phyloP scores from a whole-genome alignment of 2,888 invertebrate genomes.

The Gymnoscelis rufifasciata region DNA sequence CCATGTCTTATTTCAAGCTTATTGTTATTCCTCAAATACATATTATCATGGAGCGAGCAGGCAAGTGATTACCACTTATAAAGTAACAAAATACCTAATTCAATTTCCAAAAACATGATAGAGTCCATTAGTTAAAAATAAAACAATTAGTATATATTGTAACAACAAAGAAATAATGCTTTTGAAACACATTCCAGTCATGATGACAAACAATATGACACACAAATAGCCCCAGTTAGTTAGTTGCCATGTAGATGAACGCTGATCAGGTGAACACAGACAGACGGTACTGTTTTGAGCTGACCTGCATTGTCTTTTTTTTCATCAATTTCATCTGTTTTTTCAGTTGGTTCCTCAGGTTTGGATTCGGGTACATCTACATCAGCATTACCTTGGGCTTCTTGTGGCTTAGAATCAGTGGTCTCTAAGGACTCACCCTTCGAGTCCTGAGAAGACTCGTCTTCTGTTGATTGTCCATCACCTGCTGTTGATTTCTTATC shows the following conservation, averaged over 20 bases:
- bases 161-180: too few relatives aligned
- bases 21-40: too few relatives aligned
- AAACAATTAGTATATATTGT: too few relatives aligned
- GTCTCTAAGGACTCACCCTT: constrained; percentile 62
- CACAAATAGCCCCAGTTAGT: constrained; percentile 45
- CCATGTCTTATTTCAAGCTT: too few relatives aligned
- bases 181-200: constrained; percentile 8
- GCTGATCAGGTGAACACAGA: constrained; percentile 39
- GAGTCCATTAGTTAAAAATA: too few relatives aligned
- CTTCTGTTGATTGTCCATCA: constrained; percentile 72
- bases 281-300: constrained; percentile 31
- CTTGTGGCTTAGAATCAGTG: constrained; percentile 26
- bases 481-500: constrained; percentile 72
- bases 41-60: too few relatives aligned
- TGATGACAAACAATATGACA: constrained; percentile 17
- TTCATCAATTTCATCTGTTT: constrained; percentile 12
- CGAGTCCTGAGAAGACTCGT: constrained; percentile 76
- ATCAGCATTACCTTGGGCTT: constrained; percentile 64
- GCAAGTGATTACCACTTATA: too few relatives aligned
- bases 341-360: constrained; percentile 31
- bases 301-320: constrained; percentile 42
- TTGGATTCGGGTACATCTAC: constrained; percentile 60
- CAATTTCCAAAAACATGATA: too few relatives aligned
- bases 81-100: too few relatives aligned
- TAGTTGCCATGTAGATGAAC: constrained; percentile 71